Evolutionary conservation across 2,888 invertebrate genomes (phyloP), one percentile per base, ranked within the genome.

Genomic region (Chorisops tibialis): DNA sequence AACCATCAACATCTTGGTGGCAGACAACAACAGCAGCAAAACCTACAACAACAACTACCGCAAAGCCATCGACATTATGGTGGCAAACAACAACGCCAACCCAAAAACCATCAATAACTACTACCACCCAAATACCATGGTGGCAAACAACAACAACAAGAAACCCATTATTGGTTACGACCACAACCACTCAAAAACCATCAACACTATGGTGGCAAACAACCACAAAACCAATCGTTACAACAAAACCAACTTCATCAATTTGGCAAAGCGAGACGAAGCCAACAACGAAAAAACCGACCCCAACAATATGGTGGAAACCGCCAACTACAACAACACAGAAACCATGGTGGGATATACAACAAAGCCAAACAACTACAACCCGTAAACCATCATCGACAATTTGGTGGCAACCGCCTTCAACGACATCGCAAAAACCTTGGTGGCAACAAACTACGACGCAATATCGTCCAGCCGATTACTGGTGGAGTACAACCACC

Each of bases 21-120:
- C 37, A 6, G 11, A 37, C 51, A 24, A 49, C 14, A 12, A 49
- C 12, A 4, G 3, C 49, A 4, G 4, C 18, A 3, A 45, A 45
- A 45, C 38, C 49, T n/a, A 35, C 19, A 30, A 41, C 58, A 16
- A 47, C 58, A 35, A 24, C 48, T 19, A 48, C 51, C n/a, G 16
- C 1, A 16, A 65, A 49, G 48, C 9, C 66, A n/a, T 59, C 68
- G 11, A 65, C 65, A 11, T 58, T 58, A 16, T 68, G 66, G 48
- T 63, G 67, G 50, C 61, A 62, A 41, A 59, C 68, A 4, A 63
- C 48, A 12, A 35, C 49, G 5, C 24, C n/a, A 30, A 50, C 9
- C 24, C 49, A 30, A 50, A 66, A 14, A 66, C 51, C 65, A 24
- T 61, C 68, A 22, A 67, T 65, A 5, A 14, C 38, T 11, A 48